Base-by-base conservation (phyloP, 2,888 invertebrate genomes). In the Venusia cambrica region DNA sequence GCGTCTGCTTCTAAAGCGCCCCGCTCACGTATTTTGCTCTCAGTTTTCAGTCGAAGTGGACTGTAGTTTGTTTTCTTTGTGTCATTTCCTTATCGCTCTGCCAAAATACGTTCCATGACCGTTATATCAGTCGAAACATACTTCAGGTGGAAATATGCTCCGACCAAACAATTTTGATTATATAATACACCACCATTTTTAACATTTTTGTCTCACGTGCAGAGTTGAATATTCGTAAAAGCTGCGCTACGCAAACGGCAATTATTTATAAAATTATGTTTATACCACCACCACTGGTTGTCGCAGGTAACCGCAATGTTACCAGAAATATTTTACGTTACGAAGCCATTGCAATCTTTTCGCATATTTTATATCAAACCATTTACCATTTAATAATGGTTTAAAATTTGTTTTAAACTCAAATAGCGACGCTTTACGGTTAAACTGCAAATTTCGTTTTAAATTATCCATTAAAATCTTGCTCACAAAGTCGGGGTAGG, bases 41-140 rank as follows among this genome's bases (percentile, higher is more conserved):
- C 73, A 73, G 80, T 81, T 78, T 77, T 81, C 80, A 70, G 63
- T 73, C 72, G 68, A 60, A 65, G 58, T 74, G 73, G 73, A 76
- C 80, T 73, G 74, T 79, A 83, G 78, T 85, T 84, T 84, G 79
- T 87, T 87, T 85, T 84, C 84, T 84, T 81, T 77, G 78, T 83
- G 80, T 80, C 83, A 83, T 87, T 87, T 87, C 80, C 87, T 88
- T 87, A 87, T 88, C 87, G 78, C 68, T 66, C 72, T 85, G 85
- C 87, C 84, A 87, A 87, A 87, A 88, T 84, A 83, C 79, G 75
- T 80, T 83, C 76, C 83, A 81, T 77, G 83, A 78, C 79, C 73
- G 73, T 85, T 83, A 83, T 76, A 72, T 81, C 81, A 83, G 71
- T 71, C 63, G 70, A 74, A 76, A 79, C 73, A 77, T 78, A 77